Conservation (phyloP, 2,888 invertebrate species). For the Salticus scenicus region DNA sequence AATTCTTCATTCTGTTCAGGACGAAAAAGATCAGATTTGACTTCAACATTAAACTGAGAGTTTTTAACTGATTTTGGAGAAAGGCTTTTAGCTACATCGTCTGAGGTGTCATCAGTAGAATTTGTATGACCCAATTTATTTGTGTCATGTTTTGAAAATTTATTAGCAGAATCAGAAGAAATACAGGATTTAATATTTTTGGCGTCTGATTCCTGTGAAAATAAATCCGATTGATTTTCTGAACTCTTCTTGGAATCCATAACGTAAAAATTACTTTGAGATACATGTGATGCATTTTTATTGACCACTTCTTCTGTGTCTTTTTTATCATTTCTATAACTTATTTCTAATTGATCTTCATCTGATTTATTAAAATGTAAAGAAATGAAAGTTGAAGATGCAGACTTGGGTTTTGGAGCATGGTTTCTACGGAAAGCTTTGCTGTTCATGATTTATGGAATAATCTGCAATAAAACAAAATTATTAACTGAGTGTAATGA, state of each 20-base stretch:
- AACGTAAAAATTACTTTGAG: not conserved
- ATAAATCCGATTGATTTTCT: not conserved
- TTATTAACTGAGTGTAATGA: no score
- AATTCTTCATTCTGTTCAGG: not conserved
- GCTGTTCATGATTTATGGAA: conserved; percentile 36
- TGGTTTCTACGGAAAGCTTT: conserved; percentile 43
- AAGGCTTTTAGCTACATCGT: not conserved
- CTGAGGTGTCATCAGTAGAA: not conserved
- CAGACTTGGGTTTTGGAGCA: conserved; percentile 28
- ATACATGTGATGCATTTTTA: not conserved
- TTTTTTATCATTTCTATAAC: conserved; percentile 27
- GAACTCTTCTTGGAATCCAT: not conserved
- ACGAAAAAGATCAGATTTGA: conserved; percentile 12
- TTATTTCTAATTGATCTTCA: conserved; percentile 64
- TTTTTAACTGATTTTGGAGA: not conserved
- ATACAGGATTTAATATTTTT: no score
- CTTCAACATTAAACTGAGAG: not conserved
- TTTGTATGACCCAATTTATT: no score
- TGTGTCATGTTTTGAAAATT: no score
- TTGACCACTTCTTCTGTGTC: no score
- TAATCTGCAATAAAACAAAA: no score
- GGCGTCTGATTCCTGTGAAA: no score
- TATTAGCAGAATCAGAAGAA: no score
- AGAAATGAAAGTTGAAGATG: conserved; percentile 54
- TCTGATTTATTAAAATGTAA: conserved; percentile 66